A percentile compares a stretch with the other conserved stretches of the same genome.
Conservation (phyloP, 35 echinoderm and acorn worm species). For the Ptychodera flava region DNA sequence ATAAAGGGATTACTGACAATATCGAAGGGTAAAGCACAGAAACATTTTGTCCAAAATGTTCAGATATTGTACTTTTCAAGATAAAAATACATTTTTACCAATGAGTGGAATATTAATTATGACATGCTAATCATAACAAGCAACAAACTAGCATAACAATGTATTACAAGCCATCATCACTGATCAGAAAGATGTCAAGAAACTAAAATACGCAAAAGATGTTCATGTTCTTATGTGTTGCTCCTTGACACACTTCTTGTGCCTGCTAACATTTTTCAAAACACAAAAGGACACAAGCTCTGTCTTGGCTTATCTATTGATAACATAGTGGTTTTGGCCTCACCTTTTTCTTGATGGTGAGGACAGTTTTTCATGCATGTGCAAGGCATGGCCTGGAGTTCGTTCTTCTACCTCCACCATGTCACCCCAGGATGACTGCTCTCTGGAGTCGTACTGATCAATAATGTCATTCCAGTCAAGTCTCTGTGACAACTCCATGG, state of each 20-base stretch:
- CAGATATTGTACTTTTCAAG: too few species aligned
- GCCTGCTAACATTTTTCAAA: too few species aligned
- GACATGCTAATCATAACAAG: neutral
- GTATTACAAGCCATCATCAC: too few species aligned
- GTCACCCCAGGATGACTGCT: constrained; percentile 51
- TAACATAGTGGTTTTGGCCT: neutral
- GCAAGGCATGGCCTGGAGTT: constrained; percentile 85
- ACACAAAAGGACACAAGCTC: too few species aligned
- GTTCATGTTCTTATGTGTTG: too few species aligned
- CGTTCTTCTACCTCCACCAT: constrained; percentile 61
- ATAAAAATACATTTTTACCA: too few species aligned
- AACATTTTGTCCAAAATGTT: too few species aligned
- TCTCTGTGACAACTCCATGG: constrained; percentile 73
- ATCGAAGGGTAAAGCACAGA: too few species aligned
- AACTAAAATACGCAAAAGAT: too few species aligned
- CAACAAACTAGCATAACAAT: neutral
- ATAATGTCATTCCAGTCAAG: constrained; percentile 83
- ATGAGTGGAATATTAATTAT: neutral
- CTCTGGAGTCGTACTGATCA: constrained; percentile 41
- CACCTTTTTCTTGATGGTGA: constrained; percentile 95
- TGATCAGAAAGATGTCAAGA: too few species aligned
- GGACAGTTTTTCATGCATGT: constrained; percentile 98
- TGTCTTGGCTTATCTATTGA: too few species aligned
- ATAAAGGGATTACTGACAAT: neutral
- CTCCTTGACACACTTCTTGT: too few species aligned